Evolutionary conservation across 2,888 invertebrate species (phyloP).

Genomic region (Acrocyrtus sp.): DNA sequence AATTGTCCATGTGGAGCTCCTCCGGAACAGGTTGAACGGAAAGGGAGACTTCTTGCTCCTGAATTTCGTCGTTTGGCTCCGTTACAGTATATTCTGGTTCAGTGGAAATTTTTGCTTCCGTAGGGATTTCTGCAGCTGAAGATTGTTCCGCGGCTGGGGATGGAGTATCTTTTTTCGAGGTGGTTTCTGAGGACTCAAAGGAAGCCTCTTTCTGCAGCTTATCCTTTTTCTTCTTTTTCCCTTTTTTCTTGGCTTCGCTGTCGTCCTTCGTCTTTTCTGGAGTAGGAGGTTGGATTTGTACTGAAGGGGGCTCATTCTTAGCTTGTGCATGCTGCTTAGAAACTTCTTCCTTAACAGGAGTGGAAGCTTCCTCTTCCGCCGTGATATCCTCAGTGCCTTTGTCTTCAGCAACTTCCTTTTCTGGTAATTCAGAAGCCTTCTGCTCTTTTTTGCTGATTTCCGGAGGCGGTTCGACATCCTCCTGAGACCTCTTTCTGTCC

Average conservation of each 20-base stretch:
- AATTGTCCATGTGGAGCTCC: constrained; percentile 30
- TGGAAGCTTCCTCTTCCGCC: too few species aligned
- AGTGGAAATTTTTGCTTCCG: background rate
- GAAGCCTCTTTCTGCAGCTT: background rate
- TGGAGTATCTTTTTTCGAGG: background rate
- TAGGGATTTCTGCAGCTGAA: background rate
- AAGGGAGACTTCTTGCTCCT: constrained; percentile 30
- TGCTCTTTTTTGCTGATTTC: background rate
- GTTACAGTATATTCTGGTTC: constrained; percentile 7
- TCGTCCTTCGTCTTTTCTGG: background rate
- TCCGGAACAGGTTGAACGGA: constrained; percentile 24
- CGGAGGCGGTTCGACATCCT: background rate
- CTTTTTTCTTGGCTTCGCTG: background rate
- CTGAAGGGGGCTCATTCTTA: too few species aligned
- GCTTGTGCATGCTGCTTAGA: too few species aligned
- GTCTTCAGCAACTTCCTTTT: background rate
- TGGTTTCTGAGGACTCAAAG: background rate
- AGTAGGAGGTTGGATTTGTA: too few species aligned
- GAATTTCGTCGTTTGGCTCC: constrained; percentile 18
- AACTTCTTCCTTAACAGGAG: too few species aligned
- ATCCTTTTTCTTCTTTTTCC: constrained; percentile 4
- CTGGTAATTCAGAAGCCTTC: background rate
- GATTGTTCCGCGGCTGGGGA: background rate
- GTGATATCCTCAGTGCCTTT: too few species aligned
- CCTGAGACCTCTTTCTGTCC: background rate